Evolutionary conservation across 2,113 vertebrate genomes (phyloP), one percentile per base, ranked within the genome.

Genomic region (Puffinus mauretanicus): DNA sequence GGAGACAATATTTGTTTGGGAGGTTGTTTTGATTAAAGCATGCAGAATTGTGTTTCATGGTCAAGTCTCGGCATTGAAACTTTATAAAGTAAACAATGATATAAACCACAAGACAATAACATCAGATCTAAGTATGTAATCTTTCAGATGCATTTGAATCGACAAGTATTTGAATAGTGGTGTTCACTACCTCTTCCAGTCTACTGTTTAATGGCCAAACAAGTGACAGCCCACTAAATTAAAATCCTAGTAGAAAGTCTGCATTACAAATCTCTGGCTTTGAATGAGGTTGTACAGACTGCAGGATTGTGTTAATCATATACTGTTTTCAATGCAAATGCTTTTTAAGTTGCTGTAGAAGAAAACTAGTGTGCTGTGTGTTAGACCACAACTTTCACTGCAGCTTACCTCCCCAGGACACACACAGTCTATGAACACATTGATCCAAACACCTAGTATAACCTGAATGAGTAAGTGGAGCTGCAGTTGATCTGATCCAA

Each of bases 81-180:
- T 82, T 66, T 77, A 32, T 29, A 42, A 72, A 62, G 16, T 21
- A 73, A 65, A 34, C 16, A 42, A 5, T 18, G n/a, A 4, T 30
- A 36, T 52, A 47, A 82, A 64, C 8, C 13, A 57, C 11, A 69
- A 30, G 60, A 42, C 57, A 78, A 69, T 52, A 54, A 10, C 16
- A 8, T 30, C 7, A 64, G 7, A 65, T 61, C 6, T 46, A 86
- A 54, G 24, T 47, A 30, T 24, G 1, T 44, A 9, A 30, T 67
- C 38, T 93, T 73, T 86, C 49, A 51, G 34, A 58, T 36, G 2
- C 6, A 8, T 52, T 71, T 75, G 32, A 40, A 40, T 40, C 40
- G 27, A 27, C 14, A 47, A 2, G 0, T 36, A 34, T 36, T 36
- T 13, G 6, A 91, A 54, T 5, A 67, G 8, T 1, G 0, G 5